Evolutionary conservation across 1,140 invertebrate genomes (phyloP).

Genomic region (Scylla paramamosain): DNA sequence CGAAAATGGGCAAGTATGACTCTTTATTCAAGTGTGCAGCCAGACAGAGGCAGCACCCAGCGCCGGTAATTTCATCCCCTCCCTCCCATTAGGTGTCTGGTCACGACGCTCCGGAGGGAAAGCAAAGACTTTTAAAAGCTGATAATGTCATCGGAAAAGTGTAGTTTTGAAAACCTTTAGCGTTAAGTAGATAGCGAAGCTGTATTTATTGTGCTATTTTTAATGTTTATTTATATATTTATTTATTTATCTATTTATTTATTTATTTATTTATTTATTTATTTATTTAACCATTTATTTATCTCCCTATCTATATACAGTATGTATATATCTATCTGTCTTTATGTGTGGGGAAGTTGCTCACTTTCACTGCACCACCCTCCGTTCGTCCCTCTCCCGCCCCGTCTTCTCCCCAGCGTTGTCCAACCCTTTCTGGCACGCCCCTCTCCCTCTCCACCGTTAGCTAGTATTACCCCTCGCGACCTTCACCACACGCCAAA

Average conservation of each 20-base stretch:
- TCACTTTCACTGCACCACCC: neutral
- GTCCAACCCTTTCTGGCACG: neutral
- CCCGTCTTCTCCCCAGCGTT: neutral
- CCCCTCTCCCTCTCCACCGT: neutral
- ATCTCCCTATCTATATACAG: too few species aligned
- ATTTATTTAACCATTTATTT: too few species aligned
- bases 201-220: neutral
- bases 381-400: neutral
- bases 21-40: neutral
- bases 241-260: too few species aligned
- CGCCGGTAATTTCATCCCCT: neutral
- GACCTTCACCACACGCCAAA: constrained; percentile 18
- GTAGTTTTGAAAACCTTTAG: too few species aligned
- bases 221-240: too few species aligned
- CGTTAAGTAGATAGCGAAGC: neutral
- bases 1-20: neutral
- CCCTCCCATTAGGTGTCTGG: neutral
- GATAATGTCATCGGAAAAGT: too few species aligned
- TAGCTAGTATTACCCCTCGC: constrained; percentile 5
- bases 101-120: neutral
- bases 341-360: neutral
- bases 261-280: too few species aligned
- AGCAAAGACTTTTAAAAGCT: neutral
- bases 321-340: neutral
- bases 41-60: neutral